A percentile compares a stretch with the other conserved stretches of the same genome.
phyloP scores from a whole-genome alignment of 2,888 invertebrate genomes.

The Tinea pellionella region DNA sequence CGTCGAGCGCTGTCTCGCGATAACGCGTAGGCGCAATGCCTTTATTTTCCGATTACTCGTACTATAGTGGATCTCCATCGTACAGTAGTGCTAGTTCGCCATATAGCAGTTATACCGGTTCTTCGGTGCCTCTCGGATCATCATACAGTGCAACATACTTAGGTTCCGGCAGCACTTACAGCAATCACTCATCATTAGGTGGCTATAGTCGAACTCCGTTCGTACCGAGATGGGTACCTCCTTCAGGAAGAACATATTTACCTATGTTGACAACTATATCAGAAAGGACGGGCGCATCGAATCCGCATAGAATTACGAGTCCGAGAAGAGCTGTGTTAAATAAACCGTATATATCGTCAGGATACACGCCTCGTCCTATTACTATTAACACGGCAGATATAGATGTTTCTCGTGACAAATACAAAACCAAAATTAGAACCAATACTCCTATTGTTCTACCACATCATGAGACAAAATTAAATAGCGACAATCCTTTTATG shows the following conservation, averaged over 20 bases:
- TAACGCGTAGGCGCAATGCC: slow-evolving; percentile 63
- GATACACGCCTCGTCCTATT: slow-evolving; percentile 71
- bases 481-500: slow-evolving; percentile 36
- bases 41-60: slow-evolving; percentile 74
- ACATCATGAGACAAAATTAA: slow-evolving; percentile 38
- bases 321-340: slow-evolving; percentile 60
- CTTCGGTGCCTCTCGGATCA: slow-evolving; percentile 42
- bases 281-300: slow-evolving; percentile 38
- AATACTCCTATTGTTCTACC: slow-evolving; percentile 22
- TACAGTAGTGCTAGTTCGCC: slow-evolving; percentile 52
- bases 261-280: slow-evolving; percentile 82
- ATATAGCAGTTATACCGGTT: slow-evolving; percentile 53
- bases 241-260: slow-evolving; percentile 69
- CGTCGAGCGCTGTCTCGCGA: slow-evolving; percentile 30
- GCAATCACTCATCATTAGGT: slow-evolving; percentile 59
- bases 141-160: slow-evolving; percentile 64
- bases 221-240: slow-evolving; percentile 46
- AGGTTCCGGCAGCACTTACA: slow-evolving; percentile 57
- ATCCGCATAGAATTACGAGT: slow-evolving; percentile 50
- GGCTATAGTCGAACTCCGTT: slow-evolving; percentile 66
- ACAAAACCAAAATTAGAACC: slow-evolving; percentile 41
- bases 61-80: slow-evolving; percentile 60
- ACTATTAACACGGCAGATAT: slow-evolving; percentile 88
- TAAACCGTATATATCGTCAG: slow-evolving; percentile 50
- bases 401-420: slow-evolving; percentile 80